Evolutionary conservation across 2,888 invertebrate genomes (phyloP).

Genomic region (Ceraclea dissimilis): DNA sequence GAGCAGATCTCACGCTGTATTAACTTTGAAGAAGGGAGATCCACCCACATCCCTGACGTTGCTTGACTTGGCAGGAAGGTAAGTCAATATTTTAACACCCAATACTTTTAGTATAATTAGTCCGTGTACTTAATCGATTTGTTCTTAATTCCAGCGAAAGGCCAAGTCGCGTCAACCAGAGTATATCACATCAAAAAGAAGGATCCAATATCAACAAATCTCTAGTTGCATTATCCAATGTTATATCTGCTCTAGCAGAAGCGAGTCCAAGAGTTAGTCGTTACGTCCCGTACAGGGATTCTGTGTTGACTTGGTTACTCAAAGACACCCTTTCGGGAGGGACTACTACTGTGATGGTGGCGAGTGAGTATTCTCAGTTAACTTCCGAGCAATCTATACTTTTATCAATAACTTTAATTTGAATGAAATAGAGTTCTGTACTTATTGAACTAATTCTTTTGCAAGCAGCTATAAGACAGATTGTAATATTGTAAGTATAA

Average conservation of each 20-base stretch:
- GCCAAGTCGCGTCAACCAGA: constrained; percentile 22
- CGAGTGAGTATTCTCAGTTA: constrained; percentile 52
- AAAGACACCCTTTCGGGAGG: constrained; percentile 76
- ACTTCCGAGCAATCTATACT: not conserved
- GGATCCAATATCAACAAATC: constrained; percentile 73
- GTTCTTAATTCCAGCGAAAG: constrained; percentile 15
- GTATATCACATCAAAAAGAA: constrained; percentile 44
- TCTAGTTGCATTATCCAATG: constrained; percentile 72
- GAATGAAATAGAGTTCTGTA: not conserved
- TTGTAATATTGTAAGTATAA: not conserved
- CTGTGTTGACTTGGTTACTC: constrained; percentile 72
- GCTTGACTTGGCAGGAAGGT: constrained; percentile 46
- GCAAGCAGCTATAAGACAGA: not conserved
- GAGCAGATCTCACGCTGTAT: constrained; percentile 65
- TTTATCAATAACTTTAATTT: not conserved
- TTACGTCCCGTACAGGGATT: constrained; percentile 74
- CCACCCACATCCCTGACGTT: constrained; percentile 53
- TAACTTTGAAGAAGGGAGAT: constrained; percentile 50
- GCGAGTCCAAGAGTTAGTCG: constrained; percentile 26
- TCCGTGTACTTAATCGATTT: not conserved
- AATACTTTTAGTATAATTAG: not conserved
- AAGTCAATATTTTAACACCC: constrained; percentile 6
- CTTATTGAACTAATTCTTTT: not conserved
- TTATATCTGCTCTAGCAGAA: constrained; percentile 55
- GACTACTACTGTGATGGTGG: constrained; percentile 63